phyloP scores from a whole-genome alignment of 2,113 vertebrate species.

The Pangasianodon hypophthalmus region DNA sequence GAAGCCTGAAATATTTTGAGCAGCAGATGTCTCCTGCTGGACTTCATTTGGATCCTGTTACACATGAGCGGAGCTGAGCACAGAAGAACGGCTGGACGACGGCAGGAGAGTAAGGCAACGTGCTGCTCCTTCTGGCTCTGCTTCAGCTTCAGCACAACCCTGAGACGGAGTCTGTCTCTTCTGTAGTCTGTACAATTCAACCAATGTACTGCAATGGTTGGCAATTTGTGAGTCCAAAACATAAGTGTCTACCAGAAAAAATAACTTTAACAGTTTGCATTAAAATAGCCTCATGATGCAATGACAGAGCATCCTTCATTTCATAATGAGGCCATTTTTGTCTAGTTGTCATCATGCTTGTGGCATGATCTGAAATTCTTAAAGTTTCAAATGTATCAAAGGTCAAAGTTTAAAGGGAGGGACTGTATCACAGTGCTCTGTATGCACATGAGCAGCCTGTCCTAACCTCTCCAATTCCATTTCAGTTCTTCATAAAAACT shows the following conservation, averaged over 20 bases:
- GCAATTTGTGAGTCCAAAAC: neutral
- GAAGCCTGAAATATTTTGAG: constrained; percentile 33
- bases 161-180: neutral
- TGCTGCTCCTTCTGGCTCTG: constrained; percentile 10
- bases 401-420: neutral
- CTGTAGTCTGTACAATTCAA: neutral
- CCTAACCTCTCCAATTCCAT: neutral
- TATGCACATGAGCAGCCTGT: neutral
- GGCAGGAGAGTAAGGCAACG: constrained; percentile 11
- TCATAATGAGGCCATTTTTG: no score
- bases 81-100: neutral
- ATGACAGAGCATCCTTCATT: no score
- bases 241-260: neutral
- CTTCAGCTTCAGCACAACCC: neutral
- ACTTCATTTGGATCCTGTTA: constrained; percentile 48
- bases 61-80: constrained; percentile 10
- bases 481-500: neutral
- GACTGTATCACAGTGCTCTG: neutral
- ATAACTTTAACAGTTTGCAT: neutral
- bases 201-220: no score
- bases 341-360: no score
- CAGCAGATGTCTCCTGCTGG: constrained; percentile 48
- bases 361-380: no score
- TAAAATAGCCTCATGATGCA: no score
- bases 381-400: neutral